Base-by-base conservation (phyloP, 2,888 invertebrate genomes). In the Caenorhabditis macrosperma region DNA sequence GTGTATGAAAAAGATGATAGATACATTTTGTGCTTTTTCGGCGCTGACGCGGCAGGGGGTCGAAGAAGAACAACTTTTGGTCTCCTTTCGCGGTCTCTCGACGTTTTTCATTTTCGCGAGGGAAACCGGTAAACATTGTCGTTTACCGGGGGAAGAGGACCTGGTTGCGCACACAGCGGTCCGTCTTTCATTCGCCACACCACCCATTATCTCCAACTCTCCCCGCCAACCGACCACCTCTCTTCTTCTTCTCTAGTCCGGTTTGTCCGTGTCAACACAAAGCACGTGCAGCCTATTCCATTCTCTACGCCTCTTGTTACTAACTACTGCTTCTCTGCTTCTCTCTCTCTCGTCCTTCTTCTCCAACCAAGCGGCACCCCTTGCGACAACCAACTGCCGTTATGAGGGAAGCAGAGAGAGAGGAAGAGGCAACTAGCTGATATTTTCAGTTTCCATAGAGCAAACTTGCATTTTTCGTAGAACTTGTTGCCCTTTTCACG, bases 211-310 rank as follows among this genome's bases (percentile, higher is more conserved):
- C 54, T 63, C 30, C 44, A 7, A 17, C 52, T 60, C 38, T 55
- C 61, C n/a, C 54, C 20, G 24, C 20, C 46, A 6, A 38, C 48
- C 46, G 24, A 22, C 46, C 10, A 38, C 48, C 46, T 33, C 35
- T 59, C 33, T 33, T 41, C 30, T 12, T 60, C 44, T 50, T 28
- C 59, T n/a, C 26, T 33, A 61, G 54, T 44, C 64, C 59, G 64
- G 74, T 74, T 74, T 48, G 63, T 61, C 72, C 50, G 24, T 72
- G 61, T 63, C 61, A 63, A 74, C 41, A 59, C 44, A 59, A 59
- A 74, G 64, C 74, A 74, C 74, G 74, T 74, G 74, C 74, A 64
- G 64, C 64, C 72, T 72, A 64, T 72, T 57, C 66, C 64, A n/a
- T 64, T 74, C 64, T 72, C 54, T 26, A n/a, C 30, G n/a, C 22